A percentile compares a stretch with the other conserved stretches of the same genome.
These are phyloP conservation scores for Andrena trimmerana DNA, from an alignment of 2,888 invertebrate species.

Conservation along the genomic window DNA sequence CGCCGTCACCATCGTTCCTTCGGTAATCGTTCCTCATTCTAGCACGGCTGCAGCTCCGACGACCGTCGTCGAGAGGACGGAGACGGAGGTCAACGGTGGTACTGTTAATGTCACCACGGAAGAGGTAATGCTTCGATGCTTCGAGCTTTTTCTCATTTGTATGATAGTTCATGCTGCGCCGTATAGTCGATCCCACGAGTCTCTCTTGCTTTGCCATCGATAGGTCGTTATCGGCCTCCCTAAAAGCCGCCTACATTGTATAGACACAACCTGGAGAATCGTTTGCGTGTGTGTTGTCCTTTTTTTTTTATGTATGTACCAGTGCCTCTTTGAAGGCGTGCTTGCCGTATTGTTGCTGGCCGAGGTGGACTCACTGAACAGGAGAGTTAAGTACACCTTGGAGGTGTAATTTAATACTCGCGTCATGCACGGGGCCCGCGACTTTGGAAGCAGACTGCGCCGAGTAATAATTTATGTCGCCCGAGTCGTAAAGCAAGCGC, in stretches of 20 bases:
- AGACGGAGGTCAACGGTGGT: conserved; percentile 74
- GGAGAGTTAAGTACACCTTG: conserved; percentile 13
- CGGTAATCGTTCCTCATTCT: conserved; percentile 59
- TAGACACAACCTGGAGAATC: conserved; percentile 21
- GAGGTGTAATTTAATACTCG: conserved; percentile 23
- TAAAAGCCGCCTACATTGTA: neutral
- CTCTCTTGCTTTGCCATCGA: conserved; percentile 61
- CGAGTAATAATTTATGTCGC: conserved; percentile 18
- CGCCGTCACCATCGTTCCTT: conserved; percentile 69
- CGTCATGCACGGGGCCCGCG: conserved; percentile 1
- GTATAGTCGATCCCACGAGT: conserved; percentile 53
- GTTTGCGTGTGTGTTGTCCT: neutral
- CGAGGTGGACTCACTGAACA: too few species aligned
- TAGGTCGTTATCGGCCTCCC: conserved; percentile 33
- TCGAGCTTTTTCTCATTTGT: conserved; percentile 71
- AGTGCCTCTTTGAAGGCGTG: too few species aligned
- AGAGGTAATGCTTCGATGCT: conserved; percentile 84
- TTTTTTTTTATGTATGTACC: too few species aligned
- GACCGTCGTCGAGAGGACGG: conserved; percentile 67
- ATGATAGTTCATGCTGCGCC: conserved; percentile 65
- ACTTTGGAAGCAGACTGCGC: conserved; percentile 1
- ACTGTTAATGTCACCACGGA: conserved; percentile 79
- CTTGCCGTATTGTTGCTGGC: too few species aligned
- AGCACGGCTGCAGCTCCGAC: conserved; percentile 50
- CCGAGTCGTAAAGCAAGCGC: conserved; percentile 4